Evolutionary conservation across 2,888 invertebrate species (phyloP), one percentile per base, ranked within the genome.

Genomic region (Coenonympha glycerion): DNA sequence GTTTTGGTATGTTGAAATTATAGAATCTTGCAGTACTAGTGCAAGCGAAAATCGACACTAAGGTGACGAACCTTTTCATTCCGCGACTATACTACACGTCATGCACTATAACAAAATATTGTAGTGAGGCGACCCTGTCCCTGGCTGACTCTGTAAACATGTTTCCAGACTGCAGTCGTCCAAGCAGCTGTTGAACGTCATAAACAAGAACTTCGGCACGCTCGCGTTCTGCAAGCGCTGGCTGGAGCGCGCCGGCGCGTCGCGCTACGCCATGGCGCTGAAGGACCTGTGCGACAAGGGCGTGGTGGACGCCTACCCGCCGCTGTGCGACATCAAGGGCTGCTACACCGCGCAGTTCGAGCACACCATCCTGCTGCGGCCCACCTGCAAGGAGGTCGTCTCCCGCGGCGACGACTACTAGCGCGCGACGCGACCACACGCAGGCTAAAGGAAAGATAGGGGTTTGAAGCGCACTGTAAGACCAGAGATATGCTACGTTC

Each of bases 321-420:
- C 99, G 6, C 90, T 99, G 47, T 99, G 98, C 73, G 99, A 99
- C 86, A 91, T 95, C 58, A 96, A 95, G 79, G 99, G 99, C 50
- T 97, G 95, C 77, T 99, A 98, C 85, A 99, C 99, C 0, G 99
- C 99, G 36, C 99, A 99, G 87, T 99, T 95, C 76, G 99, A 99
- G 76, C 99, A 99, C 83, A 99, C 99, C 3, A 94, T 99, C 68
- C 92, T 99, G 62, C 89, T 99, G 58, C 90, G 99, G 66, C 99
- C 99, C 33, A 98, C 98, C 0, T 99, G 98, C 88, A 99, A 99
- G 83, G 99, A 99, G 83, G 92, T 99, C 18, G 93, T 99, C 40
- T 98, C 97, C 19, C 93, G 99, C 56, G 99, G 99, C 22, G 94
- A 95, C 58, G 99, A 99, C 80, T 99, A 98, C 80, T 97, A 90